phyloP scores from a whole-genome alignment of 2,888 invertebrate genomes.

The Eupithecia vulgata region DNA sequence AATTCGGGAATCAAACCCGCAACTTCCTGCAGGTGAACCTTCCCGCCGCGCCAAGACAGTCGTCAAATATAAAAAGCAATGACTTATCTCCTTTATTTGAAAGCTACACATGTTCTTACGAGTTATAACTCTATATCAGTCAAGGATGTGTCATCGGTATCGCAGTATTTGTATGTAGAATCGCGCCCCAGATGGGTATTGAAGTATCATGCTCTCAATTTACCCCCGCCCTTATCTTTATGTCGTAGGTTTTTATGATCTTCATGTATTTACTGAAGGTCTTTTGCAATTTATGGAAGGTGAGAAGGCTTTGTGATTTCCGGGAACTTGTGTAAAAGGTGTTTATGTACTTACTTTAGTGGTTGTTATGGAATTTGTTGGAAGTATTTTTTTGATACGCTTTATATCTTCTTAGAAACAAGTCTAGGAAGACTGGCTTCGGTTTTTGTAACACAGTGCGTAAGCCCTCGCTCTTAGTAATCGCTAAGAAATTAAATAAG shows the following conservation, averaged over 20 bases:
- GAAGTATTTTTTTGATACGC: not conserved
- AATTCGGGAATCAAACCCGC: too few relatives aligned
- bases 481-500: too few relatives aligned
- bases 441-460: too few relatives aligned
- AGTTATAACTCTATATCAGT: not conserved
- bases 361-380: not conserved
- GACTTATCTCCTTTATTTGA: not conserved
- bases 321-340: not conserved
- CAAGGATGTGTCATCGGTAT: not conserved
- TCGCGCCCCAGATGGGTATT: constrained; percentile 34
- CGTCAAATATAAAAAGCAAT: not conserved
- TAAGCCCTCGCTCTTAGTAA: too few relatives aligned
- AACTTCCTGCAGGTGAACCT: too few relatives aligned
- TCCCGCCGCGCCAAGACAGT: too few relatives aligned
- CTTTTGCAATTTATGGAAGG: constrained; percentile 17
- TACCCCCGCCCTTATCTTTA: constrained; percentile 43
- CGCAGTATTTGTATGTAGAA: constrained; percentile 10
- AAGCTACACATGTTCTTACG: not conserved
- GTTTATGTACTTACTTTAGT: not conserved
- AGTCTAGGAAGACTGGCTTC: not conserved
- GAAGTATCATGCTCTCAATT: constrained; percentile 43
- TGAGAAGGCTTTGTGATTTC: not conserved
- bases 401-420: not conserved
- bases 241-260: constrained; percentile 36
- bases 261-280: constrained; percentile 29